These are phyloP conservation scores for Leptodirus hochenwartii DNA, from an alignment of 2,888 invertebrate genomes.

Conservation along the genomic window DNA sequence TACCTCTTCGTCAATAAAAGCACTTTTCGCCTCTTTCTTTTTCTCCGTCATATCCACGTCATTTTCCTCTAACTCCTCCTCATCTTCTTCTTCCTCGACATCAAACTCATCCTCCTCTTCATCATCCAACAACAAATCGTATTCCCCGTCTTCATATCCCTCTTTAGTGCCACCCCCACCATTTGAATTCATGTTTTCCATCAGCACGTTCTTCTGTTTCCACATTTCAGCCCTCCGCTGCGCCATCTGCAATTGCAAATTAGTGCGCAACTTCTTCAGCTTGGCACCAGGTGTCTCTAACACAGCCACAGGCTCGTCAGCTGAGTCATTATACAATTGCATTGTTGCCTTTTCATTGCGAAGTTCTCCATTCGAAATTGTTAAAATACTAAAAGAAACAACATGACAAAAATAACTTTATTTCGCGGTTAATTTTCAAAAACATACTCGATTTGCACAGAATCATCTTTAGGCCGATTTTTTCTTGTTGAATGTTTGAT, in stretches of 20 bases:
- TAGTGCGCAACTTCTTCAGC: conserved; percentile 47
- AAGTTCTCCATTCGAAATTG: conserved; percentile 28
- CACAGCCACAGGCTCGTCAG: conserved; percentile 18
- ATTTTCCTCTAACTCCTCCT: conserved; percentile 32
- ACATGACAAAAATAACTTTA: no score
- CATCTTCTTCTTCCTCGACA: conserved; percentile 31
- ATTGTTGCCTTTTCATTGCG: conserved; percentile 25
- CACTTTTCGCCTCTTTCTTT: conserved; percentile 17
- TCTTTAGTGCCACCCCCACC: no score
- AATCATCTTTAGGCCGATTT: conserved; percentile 32
- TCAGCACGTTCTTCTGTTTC: no score
- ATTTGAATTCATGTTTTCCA: no score
- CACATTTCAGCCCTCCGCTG: conserved; percentile 51
- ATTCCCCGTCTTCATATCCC: conserved; percentile 16
- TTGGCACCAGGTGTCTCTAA: conserved; percentile 48
- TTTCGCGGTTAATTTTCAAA: conserved; percentile 5
- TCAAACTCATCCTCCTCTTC: conserved; percentile 27
- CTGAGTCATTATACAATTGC: conserved; percentile 20
- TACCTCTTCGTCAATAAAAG: conserved; percentile 23
- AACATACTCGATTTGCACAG: conserved; percentile 18
- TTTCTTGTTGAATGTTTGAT: conserved; percentile 44
- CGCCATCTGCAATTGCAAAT: conserved; percentile 51
- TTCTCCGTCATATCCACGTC: conserved; percentile 33
- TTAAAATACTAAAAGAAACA: conserved; percentile 20
- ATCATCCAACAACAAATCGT: conserved; percentile 20